Evolutionary conservation across 2,797 vertebrate genomes (phyloP).

Genomic region (Linurgus olivaceus): DNA sequence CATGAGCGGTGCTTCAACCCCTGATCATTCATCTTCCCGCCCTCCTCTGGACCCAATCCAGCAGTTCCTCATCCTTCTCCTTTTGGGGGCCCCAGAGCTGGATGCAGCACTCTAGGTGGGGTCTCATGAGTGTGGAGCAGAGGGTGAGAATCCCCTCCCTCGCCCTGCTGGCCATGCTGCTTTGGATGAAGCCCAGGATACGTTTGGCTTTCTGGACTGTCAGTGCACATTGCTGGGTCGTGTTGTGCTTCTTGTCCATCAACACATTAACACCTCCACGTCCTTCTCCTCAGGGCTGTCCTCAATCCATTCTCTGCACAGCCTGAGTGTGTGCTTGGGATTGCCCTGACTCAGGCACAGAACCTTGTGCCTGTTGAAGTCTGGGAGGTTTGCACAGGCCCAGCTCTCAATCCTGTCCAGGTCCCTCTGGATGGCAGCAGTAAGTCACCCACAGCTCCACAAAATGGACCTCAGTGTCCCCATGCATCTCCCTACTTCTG

Average conservation of each 20-base stretch:
- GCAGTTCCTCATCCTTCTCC: neutral
- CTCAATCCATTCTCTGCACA: neutral
- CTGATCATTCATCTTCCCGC: neutral
- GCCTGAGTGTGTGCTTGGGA: neutral
- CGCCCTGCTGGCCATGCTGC: accelerated
- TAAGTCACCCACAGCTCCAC: neutral
- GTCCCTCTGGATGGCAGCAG: neutral
- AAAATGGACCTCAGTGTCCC: neutral
- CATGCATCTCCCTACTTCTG: neutral
- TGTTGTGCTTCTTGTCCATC: neutral
- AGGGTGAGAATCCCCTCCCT: neutral
- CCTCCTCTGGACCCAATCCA: neutral
- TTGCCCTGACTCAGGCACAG: neutral
- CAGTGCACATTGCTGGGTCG: neutral
- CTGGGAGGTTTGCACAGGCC: neutral
- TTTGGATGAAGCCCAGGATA: neutral
- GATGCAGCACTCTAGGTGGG: neutral
- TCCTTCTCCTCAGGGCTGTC: neutral
- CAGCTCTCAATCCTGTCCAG: neutral
- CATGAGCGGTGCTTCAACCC: neutral
- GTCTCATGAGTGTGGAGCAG: accelerated
- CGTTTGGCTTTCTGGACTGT: neutral
- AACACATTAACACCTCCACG: neutral
- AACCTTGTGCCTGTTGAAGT: neutral
- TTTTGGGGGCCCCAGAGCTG: neutral